Conservation (phyloP, 2,888 invertebrate species). For the Agrotis clavis region DNA sequence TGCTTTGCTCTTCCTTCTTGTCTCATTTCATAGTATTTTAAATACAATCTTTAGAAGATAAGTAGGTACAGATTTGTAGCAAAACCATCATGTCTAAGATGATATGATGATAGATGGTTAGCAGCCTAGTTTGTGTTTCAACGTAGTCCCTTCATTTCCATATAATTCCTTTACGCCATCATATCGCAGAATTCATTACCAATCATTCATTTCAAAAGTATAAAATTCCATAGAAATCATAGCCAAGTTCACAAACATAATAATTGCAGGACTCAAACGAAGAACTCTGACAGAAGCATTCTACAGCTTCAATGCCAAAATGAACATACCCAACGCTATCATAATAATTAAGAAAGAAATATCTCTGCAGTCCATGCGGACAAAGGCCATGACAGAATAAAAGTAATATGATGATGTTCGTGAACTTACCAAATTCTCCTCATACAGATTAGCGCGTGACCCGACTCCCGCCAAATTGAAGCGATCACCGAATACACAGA, state of each 20-base stretch:
- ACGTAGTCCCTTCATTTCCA: neutral
- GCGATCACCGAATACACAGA: conserved; percentile 84
- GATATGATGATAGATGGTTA: neutral
- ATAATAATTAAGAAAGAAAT: neutral
- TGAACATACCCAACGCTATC: neutral
- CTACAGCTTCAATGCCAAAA: neutral
- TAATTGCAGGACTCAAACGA: conserved; percentile 6
- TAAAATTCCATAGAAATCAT: neutral
- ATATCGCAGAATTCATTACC: neutral
- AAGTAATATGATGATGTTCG: conserved; percentile 62
- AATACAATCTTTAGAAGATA: neutral
- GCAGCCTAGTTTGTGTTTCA: neutral
- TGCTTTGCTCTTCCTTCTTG: neutral
- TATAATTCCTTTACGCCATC: neutral
- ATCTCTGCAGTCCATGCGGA: conserved; percentile 2
- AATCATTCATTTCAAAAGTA: neutral
- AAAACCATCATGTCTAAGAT: neutral
- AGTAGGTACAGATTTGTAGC: neutral
- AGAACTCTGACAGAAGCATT: neutral
- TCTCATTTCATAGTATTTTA: neutral
- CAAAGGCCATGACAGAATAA: conserved; percentile 20
- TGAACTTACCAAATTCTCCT: conserved; percentile 78
- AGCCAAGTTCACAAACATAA: neutral
- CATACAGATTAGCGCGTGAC: conserved; percentile 75
- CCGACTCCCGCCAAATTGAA: conserved; percentile 86